A percentile compares a stretch with the other conserved stretches of the same genome.
These are phyloP conservation scores for Heliothis virescens DNA, from an alignment of 1,140 invertebrate genomes.

Conservation along the genomic window DNA sequence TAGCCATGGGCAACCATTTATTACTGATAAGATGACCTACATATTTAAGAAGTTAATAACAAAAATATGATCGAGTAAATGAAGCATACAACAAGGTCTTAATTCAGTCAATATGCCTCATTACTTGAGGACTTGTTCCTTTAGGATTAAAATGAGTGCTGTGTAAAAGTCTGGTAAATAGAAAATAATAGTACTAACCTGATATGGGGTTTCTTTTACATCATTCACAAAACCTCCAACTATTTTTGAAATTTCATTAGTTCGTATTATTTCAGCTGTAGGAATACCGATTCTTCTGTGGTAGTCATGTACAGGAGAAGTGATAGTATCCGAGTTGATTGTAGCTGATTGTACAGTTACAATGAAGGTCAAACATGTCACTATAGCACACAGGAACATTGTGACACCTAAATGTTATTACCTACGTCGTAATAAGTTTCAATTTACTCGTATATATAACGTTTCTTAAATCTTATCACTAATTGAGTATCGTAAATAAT, in stretches of 20 bases:
- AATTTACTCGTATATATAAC: not conserved
- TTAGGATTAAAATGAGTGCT: too few relatives aligned
- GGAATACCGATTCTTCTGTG: not conserved
- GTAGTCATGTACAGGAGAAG: not conserved
- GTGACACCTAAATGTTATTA: not conserved
- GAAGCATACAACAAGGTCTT: too few relatives aligned
- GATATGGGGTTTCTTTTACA: not conserved
- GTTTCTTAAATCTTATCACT: constrained; percentile 9
- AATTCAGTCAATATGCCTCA: too few relatives aligned
- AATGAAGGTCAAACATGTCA: not conserved
- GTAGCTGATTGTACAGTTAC: not conserved
- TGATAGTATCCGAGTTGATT: too few relatives aligned
- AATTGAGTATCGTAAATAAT: not conserved
- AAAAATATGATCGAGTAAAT: too few relatives aligned
- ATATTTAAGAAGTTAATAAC: too few relatives aligned
- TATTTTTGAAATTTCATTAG: not conserved
- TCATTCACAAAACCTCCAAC: not conserved
- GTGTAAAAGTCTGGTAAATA: too few relatives aligned
- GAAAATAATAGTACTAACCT: not conserved
- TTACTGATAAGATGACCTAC: too few relatives aligned
- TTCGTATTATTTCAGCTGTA: not conserved
- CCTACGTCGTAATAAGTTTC: not conserved
- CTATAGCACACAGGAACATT: not conserved
- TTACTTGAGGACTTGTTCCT: too few relatives aligned
- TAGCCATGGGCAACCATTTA: too few relatives aligned